Conservation (phyloP, 2,888 invertebrate genomes). For the Morpho helenor region DNA sequence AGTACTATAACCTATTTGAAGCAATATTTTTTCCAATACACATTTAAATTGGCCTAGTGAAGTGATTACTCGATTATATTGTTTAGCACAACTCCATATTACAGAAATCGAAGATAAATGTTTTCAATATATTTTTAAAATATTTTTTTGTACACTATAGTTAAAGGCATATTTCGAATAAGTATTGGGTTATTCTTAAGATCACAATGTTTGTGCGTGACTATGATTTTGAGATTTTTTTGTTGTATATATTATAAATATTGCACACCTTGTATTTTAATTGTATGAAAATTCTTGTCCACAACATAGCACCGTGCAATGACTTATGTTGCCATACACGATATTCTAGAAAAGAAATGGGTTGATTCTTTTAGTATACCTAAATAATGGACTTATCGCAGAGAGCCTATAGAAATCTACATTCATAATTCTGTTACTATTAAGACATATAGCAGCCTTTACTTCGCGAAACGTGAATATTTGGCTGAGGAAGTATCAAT, state of each 20-base stretch:
- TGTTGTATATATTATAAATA: conserved; percentile 9
- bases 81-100: conserved; percentile 43
- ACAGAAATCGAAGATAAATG: conserved; percentile 29
- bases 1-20: conserved; percentile 57
- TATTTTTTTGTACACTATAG: conserved; percentile 35
- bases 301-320: neutral
- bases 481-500: neutral
- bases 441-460: no score
- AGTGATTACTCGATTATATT: conserved; percentile 33
- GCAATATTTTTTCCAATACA: conserved; percentile 53
- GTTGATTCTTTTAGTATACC: no score
- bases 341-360: no score
- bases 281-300: neutral
- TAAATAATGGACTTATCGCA: no score
- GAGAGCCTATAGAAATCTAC: no score
- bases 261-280: conserved; percentile 14
- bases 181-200: conserved; percentile 34
- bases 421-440: no score
- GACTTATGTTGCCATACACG: neutral
- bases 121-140: conserved; percentile 24
- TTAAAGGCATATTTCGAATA: conserved; percentile 46
- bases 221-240: conserved; percentile 23
- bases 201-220: conserved; percentile 66
- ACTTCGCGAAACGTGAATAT: no score
- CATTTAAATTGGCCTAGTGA: conserved; percentile 43